Conservation (phyloP, 2,888 invertebrate genomes). For the Achlya flavicornis region DNA sequence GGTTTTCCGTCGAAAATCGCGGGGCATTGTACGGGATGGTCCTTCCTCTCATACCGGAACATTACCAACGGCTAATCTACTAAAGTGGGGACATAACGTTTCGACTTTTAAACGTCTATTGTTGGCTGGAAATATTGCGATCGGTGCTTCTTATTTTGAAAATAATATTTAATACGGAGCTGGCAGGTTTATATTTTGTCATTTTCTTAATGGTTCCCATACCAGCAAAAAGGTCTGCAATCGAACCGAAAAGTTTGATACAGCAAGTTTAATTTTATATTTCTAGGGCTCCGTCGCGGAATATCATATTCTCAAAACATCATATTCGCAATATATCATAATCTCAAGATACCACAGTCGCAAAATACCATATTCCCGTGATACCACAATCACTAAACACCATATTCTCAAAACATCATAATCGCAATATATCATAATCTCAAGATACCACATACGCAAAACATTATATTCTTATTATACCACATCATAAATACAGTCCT, state of each 20-base stretch:
- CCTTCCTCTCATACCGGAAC: constrained; percentile 49
- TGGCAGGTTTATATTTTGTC: not conserved
- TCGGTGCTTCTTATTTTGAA: constrained; percentile 10
- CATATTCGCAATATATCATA: no score
- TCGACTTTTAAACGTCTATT: constrained; percentile 39
- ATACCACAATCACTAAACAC: no score
- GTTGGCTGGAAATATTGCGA: constrained; percentile 52
- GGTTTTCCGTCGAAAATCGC: constrained; percentile 44
- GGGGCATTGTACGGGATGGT: constrained; percentile 42
- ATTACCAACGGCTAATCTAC: constrained; percentile 65
- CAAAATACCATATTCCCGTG: no score
- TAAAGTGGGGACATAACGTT: constrained; percentile 59
- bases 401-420: no score
- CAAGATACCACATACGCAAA: no score
- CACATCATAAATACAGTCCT: no score
- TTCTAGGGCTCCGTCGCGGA: no score
- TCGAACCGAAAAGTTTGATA: not conserved
- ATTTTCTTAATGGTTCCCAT: not conserved
- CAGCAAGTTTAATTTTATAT: no score
- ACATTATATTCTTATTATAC: no score
- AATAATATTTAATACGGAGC: not conserved
- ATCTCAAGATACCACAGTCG: no score
- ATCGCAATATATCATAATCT: no score
- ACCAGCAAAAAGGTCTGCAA: not conserved
- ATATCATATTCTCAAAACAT: no score